Percentiles rank a stretch among this genome's conserved stretches.
Conservation (phyloP, 1,140 invertebrate species). For the Chlorops oryzae region DNA sequence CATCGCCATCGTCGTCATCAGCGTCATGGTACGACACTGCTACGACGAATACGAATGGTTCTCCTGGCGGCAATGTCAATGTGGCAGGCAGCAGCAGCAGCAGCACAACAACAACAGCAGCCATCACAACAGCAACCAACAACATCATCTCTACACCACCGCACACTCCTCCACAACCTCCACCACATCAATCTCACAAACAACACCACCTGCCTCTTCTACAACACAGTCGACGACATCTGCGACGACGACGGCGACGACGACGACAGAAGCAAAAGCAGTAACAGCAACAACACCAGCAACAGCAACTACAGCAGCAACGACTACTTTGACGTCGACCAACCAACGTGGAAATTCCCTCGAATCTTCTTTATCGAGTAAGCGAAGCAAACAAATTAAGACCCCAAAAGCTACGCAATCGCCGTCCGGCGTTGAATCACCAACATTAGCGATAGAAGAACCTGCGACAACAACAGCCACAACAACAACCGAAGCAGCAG, state of each 20-base stretch:
- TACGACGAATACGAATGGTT: conserved; percentile 43
- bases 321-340: conserved; percentile 7
- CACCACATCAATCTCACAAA: conserved; percentile 23
- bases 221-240: conserved; percentile 47
- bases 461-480: no score
- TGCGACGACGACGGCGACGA: conserved; percentile 31
- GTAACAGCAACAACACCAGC: conserved; percentile 8
- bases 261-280: conserved; percentile 31
- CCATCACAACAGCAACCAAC: conserved; percentile 17
- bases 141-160: conserved; percentile 13
- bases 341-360: no score
- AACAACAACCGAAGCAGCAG: background rate
- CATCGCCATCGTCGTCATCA: no score
- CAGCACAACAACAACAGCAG: conserved; percentile 18
- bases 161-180: conserved; percentile 26
- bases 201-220: conserved; percentile 43
- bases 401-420: no score
- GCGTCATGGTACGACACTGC: conserved; percentile 47
- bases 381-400: no score
- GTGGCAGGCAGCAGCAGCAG: conserved; percentile 25
- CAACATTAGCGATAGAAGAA: conserved; percentile 28
- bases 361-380: no score
- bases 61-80: conserved; percentile 48
- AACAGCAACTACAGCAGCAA: conserved; percentile 1
- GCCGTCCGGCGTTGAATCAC: no score